Conservation (phyloP, 2,888 invertebrate genomes). For the Epirrita christyi region DNA sequence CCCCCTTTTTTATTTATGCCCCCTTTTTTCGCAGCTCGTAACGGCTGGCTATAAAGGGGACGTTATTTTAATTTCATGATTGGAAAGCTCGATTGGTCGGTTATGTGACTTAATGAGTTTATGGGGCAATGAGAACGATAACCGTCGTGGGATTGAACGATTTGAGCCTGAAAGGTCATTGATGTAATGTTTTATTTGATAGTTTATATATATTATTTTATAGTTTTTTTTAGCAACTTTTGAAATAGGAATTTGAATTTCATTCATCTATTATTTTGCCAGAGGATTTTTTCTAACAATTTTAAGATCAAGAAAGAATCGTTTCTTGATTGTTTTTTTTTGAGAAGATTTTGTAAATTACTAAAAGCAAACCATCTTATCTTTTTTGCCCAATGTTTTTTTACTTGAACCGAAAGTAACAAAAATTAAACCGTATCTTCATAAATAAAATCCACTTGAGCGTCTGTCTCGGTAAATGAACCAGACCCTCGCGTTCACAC, state of each 20-base stretch:
- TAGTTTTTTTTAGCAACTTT: neutral
- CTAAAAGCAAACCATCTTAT: too few species aligned
- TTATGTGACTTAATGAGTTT: constrained; percentile 83
- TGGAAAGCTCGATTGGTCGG: constrained; percentile 83
- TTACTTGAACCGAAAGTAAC: constrained; percentile 48
- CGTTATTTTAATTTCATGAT: constrained; percentile 84
- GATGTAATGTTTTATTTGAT: constrained; percentile 2
- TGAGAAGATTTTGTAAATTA: neutral
- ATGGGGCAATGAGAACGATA: constrained; percentile 71
- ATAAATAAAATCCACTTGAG: constrained; percentile 73
- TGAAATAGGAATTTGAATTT: neutral
- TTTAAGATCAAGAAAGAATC: too few species aligned
- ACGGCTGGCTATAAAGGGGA: constrained; percentile 80
- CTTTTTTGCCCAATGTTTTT: constrained; percentile 18
- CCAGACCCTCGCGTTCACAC: constrained; percentile 65
- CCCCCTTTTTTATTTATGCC: constrained; percentile 82
- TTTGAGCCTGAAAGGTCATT: constrained; percentile 56
- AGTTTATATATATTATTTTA: neutral
- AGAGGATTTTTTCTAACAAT: neutral
- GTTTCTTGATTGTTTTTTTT: neutral
- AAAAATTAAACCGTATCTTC: constrained; percentile 65
- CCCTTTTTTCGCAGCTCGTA: constrained; percentile 85
- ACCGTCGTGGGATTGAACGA: constrained; percentile 66
- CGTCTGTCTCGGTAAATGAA: constrained; percentile 48
- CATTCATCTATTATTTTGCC: neutral